Base-by-base conservation (phyloP, 2,888 invertebrate species). In the Eristalinus aeneus region DNA sequence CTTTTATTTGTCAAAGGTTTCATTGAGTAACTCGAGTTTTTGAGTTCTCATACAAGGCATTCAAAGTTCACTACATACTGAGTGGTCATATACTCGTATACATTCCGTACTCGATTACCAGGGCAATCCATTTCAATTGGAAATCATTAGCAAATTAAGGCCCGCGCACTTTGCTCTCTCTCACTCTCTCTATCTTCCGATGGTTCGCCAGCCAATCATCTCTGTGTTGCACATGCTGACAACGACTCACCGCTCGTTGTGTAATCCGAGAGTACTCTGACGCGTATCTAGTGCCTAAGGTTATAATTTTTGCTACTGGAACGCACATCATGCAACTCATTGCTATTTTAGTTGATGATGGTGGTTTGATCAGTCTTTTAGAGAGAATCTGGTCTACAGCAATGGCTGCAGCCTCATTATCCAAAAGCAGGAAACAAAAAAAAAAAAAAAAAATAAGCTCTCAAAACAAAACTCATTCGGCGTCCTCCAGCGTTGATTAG, bases 401-500 rank as follows among this genome's bases (percentile, higher is more conserved):
- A 8, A 16, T 16, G 8, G 0, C 34, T 8, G 34, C 34, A 34
- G 6, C 6, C 3, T 6, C 6, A 34, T 6, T 10, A 10, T 32
- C 20, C 60, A n/a, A 10, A 46, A 54, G 12, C 69, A 73, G 78
- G 78, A 84, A 79, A 75, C 54, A 39, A 39, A 34, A 60, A 16
- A 32, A 60, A 58, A 27, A n/a, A 58, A n/a, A n/a, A n/a, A n/a
- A n/a, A n/a, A n/a, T n/a, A n/a, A n/a, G n/a, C n/a, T n/a, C 27
- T 3, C 27, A 5, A 46, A 46, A 46, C 46, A 16, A 36, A 58
- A 58, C 27, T 10, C 58, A 69, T 46, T 16, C 46, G 64, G 69
- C 72, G 67, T 73, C 56, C 77, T 61, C 77, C 46, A 64, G 61
- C 65, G 34, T 67, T 77, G 54, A 73, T 82, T 77, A 72, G 60